Evolutionary conservation across 1,140 invertebrate genomes (phyloP).

Genomic region (Linepithema humile): DNA sequence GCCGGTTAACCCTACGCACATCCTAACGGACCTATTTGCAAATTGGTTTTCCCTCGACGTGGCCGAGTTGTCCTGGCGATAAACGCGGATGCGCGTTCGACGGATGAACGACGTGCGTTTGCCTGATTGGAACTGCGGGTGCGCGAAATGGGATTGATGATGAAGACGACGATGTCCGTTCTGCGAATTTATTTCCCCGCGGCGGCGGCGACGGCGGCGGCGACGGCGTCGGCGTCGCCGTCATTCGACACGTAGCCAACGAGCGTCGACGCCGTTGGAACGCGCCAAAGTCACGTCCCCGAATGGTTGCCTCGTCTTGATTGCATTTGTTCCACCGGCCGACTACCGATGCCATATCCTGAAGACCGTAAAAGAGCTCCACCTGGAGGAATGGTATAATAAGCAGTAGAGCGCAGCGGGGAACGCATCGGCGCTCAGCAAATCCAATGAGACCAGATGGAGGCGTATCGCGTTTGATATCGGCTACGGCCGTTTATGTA

Average conservation of each 20-base stretch:
- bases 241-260: conserved; percentile 39
- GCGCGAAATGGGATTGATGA: conserved; percentile 60
- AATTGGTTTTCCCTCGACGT: conserved; percentile 72
- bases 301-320: conserved; percentile 44
- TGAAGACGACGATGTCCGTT: conserved; percentile 41
- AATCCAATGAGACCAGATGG: conserved; percentile 24
- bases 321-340: conserved; percentile 41
- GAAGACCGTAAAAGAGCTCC: conserved; percentile 22
- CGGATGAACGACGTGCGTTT: conserved; percentile 65
- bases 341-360: conserved; percentile 2
- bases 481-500: background rate
- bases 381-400: conserved; percentile 29
- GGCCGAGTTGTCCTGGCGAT: conserved; percentile 55
- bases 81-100: conserved; percentile 62
- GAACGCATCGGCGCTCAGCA: background rate
- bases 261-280: conserved; percentile 10
- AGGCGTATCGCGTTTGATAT: background rate
- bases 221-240: conserved; percentile 8
- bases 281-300: conserved; percentile 32
- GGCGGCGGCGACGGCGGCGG: background rate
- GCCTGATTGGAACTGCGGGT: conserved; percentile 67
- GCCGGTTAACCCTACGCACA: conserved; percentile 53
- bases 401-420: background rate
- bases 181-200: background rate
- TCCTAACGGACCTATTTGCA: conserved; percentile 71